These are phyloP conservation scores for Laticauda colubrina DNA, from an alignment of 2,113 vertebrate genomes.

Conservation along the genomic window DNA sequence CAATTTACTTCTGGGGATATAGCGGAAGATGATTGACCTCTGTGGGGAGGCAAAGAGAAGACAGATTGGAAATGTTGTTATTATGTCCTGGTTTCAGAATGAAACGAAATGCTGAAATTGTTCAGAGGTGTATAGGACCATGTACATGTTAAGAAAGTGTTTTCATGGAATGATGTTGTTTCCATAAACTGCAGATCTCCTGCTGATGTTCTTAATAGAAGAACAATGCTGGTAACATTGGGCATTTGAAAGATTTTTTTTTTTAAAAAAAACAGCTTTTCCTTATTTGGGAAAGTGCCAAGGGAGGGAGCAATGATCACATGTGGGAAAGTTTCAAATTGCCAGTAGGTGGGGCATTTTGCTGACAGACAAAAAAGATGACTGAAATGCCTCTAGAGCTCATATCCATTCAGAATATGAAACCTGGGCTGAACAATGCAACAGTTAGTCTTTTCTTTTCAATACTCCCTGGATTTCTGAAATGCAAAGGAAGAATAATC, in stretches of 20 bases:
- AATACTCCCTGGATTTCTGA: neutral
- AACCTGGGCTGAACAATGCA: neutral
- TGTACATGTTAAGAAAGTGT: neutral
- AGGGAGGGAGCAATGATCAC: neutral
- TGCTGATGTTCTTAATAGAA: neutral
- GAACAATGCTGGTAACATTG: neutral
- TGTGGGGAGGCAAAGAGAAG: neutral
- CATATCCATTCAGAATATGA: neutral
- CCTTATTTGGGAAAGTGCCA: neutral
- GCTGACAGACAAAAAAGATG: neutral
- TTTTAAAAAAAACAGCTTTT: neutral
- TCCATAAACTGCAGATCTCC: neutral
- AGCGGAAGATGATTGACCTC: neutral
- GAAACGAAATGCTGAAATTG: neutral
- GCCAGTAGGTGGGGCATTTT: neutral
- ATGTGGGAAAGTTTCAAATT: neutral
- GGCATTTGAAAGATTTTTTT: neutral
- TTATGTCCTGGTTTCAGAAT: neutral
- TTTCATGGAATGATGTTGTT: neutral
- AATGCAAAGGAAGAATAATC: neutral
- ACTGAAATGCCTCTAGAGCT: neutral
- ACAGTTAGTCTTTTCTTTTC: neutral
- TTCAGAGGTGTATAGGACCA: neutral
- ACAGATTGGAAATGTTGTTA: neutral
- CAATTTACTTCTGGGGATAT: neutral